Conservation (phyloP, 2,797 vertebrate genomes). For the Atherinosoma microstoma region DNA sequence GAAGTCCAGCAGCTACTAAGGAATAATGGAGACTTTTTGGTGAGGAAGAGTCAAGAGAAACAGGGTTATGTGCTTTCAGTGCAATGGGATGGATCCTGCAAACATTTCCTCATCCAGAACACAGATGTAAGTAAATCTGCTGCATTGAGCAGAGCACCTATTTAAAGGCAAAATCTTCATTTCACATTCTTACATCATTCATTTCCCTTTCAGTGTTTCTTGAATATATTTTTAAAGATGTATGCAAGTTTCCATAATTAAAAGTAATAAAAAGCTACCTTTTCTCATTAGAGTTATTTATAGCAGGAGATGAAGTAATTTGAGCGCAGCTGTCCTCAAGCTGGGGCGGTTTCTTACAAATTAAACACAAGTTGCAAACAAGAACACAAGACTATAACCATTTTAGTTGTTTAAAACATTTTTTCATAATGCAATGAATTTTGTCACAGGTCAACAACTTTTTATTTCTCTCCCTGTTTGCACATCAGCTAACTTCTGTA, state of each 20-base stretch:
- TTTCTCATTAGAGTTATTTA: conserved; percentile 3
- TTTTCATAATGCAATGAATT: background rate
- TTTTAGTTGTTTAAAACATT: background rate
- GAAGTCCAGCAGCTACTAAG: conserved; percentile 91
- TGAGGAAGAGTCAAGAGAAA: conserved; percentile 93
- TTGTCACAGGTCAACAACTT: background rate
- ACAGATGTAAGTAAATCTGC: conserved; percentile 83
- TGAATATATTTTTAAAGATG: background rate
- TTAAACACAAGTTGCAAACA: background rate
- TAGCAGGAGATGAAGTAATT: background rate
- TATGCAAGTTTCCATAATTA: background rate
- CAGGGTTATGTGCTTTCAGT: conserved; percentile 93
- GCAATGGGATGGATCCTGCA: conserved; percentile 87
- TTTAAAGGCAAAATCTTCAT: background rate
- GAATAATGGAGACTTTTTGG: conserved; percentile 90
- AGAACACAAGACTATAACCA: conserved; percentile 7
- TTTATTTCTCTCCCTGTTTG: background rate
- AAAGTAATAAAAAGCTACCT: background rate
- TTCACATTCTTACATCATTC: conserved; percentile 34
- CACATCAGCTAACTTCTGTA: background rate
- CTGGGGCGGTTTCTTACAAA: background rate
- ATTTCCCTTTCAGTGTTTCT: conserved; percentile 1
- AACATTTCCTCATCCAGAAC: conserved; percentile 95
- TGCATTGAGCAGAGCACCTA: background rate
- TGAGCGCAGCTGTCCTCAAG: background rate